Conservation (phyloP, 1,140 invertebrate genomes). For the Orchestia grillus region DNA sequence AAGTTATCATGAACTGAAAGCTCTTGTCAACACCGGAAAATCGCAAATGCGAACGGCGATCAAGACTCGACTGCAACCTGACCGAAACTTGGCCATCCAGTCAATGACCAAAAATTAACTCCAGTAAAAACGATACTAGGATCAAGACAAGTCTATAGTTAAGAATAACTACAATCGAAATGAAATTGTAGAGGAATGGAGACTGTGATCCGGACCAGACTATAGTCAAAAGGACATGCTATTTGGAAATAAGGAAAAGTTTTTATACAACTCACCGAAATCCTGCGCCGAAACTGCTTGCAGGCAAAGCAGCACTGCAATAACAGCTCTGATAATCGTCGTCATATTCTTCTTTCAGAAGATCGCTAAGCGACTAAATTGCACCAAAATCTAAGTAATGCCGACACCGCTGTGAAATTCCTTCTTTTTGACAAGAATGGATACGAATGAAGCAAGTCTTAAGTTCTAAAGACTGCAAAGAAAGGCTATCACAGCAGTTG, state of each 20-base stretch:
- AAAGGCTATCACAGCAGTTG: constrained; percentile 14
- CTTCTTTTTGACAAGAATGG: background rate
- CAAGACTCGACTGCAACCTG: background rate
- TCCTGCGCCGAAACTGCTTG: constrained; percentile 19
- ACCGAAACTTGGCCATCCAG: background rate
- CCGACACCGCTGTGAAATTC: constrained; percentile 7
- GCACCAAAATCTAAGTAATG: background rate
- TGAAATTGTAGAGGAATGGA: no score
- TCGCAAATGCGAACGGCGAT: background rate
- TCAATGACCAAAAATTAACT: background rate
- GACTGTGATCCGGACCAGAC: no score
- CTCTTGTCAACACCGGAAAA: background rate
- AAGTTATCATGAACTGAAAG: background rate
- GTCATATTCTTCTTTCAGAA: background rate
- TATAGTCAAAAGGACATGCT: no score
- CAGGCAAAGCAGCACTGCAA: background rate
- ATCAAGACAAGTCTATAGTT: background rate
- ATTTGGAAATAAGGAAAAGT: background rate
- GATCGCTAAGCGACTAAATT: background rate
- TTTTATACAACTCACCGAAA: background rate
- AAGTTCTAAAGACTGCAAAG: background rate
- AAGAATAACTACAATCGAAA: background rate
- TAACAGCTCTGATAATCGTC: background rate
- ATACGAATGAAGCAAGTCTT: background rate
- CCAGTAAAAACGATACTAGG: background rate